Conservation (phyloP, 64 coral and sea anemone genomes). For the Porites australiensis region DNA sequence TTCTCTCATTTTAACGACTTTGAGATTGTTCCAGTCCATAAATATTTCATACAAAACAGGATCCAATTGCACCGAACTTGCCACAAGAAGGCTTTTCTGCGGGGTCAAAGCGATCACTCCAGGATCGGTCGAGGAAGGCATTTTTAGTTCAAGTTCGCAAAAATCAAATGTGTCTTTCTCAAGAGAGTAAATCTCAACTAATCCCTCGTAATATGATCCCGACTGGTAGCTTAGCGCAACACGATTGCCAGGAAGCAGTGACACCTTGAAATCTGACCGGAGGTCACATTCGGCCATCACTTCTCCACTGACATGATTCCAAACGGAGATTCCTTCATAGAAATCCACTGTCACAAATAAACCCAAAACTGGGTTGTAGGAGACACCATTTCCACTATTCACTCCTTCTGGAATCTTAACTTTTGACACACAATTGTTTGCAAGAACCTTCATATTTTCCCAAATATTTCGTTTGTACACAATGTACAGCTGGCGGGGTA, state of each 20-base stretch:
- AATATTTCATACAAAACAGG: constrained; percentile 38
- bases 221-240: background rate
- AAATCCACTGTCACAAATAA: background rate
- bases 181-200: background rate
- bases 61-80: background rate
- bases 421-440: constrained; percentile 21
- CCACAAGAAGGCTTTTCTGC: constrained; percentile 13
- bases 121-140: constrained; percentile 31
- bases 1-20: constrained; percentile 39
- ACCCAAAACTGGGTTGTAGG: constrained; percentile 7
- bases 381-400: background rate
- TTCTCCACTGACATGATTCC: background rate
- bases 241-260: background rate
- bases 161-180: background rate
- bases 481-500: background rate
- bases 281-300: background rate
- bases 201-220: background rate
- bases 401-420: constrained; percentile 2
- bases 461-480: too few relatives aligned
- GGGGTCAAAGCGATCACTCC: constrained; percentile 56
- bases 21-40: constrained; percentile 67
- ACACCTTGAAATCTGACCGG: background rate
- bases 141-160: background rate
- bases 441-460: background rate
- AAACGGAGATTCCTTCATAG: background rate